phyloP scores from a whole-genome alignment of 2,797 vertebrate species.

The Enteromius thamalakanensis region DNA sequence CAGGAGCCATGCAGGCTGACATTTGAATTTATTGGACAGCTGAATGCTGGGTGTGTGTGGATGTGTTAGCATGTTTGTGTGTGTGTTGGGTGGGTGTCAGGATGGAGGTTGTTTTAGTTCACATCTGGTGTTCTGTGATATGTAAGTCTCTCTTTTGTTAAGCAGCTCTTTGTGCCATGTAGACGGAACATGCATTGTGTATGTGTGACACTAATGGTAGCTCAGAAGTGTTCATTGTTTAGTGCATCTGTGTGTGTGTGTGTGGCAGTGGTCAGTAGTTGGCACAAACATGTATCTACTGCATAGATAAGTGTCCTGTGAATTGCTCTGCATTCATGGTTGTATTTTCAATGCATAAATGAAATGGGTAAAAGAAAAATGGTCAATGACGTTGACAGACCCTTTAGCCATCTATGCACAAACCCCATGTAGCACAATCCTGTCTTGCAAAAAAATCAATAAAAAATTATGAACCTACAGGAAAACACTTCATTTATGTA shows the following conservation, averaged over 20 bases:
- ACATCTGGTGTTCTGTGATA: constrained; percentile 55
- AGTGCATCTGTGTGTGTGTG: constrained; percentile 27
- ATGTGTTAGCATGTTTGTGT: constrained; percentile 9
- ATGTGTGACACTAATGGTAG: constrained; percentile 19
- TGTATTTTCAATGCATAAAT: background rate
- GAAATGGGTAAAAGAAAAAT: background rate
- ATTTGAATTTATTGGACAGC: constrained; percentile 71
- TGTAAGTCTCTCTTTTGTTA: constrained; percentile 36
- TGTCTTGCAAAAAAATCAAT: background rate
- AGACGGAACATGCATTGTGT: constrained; percentile 43
- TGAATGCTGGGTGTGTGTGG: constrained; percentile 59
- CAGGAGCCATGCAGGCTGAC: constrained; percentile 60
- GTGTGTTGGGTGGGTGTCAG: constrained; percentile 27
- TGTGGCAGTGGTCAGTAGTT: constrained; percentile 18
- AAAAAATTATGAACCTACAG: background rate
- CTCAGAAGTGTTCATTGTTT: constrained; percentile 46
- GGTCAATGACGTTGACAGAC: background rate
- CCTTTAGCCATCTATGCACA: background rate
- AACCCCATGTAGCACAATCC: background rate
- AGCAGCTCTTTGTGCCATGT: constrained; percentile 41
- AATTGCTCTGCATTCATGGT: background rate
- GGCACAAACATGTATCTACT: constrained; percentile 1
- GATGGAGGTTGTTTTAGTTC: constrained; percentile 28
- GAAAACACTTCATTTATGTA: background rate
- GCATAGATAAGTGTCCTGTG: background rate